phyloP scores from a whole-genome alignment of 2,113 vertebrate species.

The Lagopus muta region DNA sequence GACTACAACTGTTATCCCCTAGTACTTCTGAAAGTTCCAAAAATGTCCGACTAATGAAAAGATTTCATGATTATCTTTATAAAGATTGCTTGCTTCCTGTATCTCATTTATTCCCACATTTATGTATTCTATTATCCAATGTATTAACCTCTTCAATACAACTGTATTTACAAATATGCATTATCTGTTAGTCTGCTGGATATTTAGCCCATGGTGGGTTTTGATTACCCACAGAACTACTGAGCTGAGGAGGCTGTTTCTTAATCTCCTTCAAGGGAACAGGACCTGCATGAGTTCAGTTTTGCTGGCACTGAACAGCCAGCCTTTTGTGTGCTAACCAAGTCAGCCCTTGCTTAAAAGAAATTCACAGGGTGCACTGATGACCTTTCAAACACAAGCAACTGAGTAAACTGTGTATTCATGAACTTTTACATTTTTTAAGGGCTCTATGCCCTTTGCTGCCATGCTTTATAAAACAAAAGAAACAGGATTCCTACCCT shows the following conservation, averaged over 20 bases:
- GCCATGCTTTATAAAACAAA: not conserved
- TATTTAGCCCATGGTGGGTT: not conserved
- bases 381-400: conserved; percentile 38
- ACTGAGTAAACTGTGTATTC: conserved; percentile 11
- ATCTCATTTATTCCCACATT: not conserved
- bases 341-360: not conserved
- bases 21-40: not conserved
- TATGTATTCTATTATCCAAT: not conserved
- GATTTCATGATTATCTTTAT: not conserved
- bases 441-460: not conserved
- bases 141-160: not conserved
- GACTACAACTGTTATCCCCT: not conserved
- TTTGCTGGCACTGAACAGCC: conserved; percentile 53
- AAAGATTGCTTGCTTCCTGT: not conserved
- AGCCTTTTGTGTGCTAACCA: conserved; percentile 29
- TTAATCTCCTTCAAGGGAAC: conserved; percentile 19
- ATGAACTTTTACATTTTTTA: not conserved
- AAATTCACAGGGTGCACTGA: not conserved
- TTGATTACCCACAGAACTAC: not conserved
- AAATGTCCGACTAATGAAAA: not conserved
- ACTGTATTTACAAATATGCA: not conserved
- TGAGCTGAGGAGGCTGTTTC: not conserved
- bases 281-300: conserved; percentile 28
- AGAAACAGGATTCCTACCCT: not conserved
- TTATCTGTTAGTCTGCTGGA: not conserved